Base-by-base conservation (phyloP, 2,113 vertebrate species). In the Lonchura striata region DNA sequence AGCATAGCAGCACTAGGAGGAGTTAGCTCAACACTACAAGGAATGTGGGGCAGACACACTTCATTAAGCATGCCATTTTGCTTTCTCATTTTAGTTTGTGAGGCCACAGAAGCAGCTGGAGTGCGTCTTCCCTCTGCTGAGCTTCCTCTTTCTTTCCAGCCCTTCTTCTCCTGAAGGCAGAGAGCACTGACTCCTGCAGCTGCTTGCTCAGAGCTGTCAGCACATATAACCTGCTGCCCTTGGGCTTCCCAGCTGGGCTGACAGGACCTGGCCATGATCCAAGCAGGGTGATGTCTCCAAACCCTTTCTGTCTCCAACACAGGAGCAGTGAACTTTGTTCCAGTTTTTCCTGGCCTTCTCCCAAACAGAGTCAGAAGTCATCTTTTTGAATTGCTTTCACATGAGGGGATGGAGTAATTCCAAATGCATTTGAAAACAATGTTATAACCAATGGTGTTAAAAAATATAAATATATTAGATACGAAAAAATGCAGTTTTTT, bases 201-300 rank as follows among this genome's bases (percentile, higher is more conserved):
- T 52, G 71, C 85, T 81, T 81, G 69, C 68, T 93, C n/a, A n/a
- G 79, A 90, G 76, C 68, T 96, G 92, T 82, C 60, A 61, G 11
- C 2, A 2, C 35, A 15, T 39, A 12, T 50, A 80, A 70, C 28
- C 47, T 57, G 33, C 39, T 1, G 19, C 57, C 78, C 69, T 28
- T 24, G 46, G 63, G 68, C 33, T 76, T 82, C 35, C 52, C 5
- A 9, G 69, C 44, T 42, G 65, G 59, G 70, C 63, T 79, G 27
- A 94, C 35, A 61, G 64, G 42, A 54, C 30, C 24, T 92, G 94
- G 68, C 44, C 0, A 0, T 42, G 23, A 42, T 78, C 35, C 85
- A 83, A 80, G n/a, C 20, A 92, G 72, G 35, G 31, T 0, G 0
- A 60, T 78, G 31, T 63, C 82, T 94, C 27, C 57, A 71, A 41